Evolutionary conservation across 2,888 invertebrate genomes (phyloP), one percentile per base, ranked within the genome.

Genomic region (Schrankia costaestrigalis): DNA sequence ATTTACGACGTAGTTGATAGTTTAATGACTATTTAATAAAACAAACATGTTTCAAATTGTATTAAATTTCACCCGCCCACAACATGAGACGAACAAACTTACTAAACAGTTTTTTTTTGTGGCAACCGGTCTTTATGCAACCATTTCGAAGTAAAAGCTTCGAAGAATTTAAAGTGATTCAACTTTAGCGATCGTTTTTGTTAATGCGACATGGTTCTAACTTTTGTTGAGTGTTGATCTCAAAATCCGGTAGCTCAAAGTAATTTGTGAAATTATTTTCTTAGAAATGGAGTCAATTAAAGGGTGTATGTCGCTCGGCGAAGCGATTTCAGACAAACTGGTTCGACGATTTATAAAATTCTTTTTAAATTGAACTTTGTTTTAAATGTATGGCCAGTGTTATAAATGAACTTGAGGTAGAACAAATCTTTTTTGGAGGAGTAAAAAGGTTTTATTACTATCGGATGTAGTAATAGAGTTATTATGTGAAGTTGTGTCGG

Each of bases 251-350:
- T 88, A 87, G 88, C 87, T 64, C 62, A 77, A 80, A 84, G 81
- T 81, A 88, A 88, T 89, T 89, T 85, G 89, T 87, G 87, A 88
- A 88, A 89, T 87, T 86, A 84, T 79, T 72, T 87, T 87, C 87
- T 79, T 73, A 83, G 88, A 87, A 89, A 81, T 72, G 78, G 72
- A 77, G 72, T 78, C 81, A 85, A 85, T 87, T 86, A 86, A 83
- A 71, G 69, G 54, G 48, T 36, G 46, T 48, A 45, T 53, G 53
- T 50, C 49, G 49, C 46, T 34, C 31, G 44, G 23, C 37, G 30
- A 41, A 46, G 46, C 48, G 55, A 44, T 56, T 56, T 53, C 47
- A 49, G 55, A 53, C 58, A 55, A 57, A 59, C 57, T 52, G 63
- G 51, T 55, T 46, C 48, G 51, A 28, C 46, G 51, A 56, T 59